These are phyloP conservation scores for Columba livia DNA, from an alignment of 2,113 vertebrate species.

Conservation along the genomic window DNA sequence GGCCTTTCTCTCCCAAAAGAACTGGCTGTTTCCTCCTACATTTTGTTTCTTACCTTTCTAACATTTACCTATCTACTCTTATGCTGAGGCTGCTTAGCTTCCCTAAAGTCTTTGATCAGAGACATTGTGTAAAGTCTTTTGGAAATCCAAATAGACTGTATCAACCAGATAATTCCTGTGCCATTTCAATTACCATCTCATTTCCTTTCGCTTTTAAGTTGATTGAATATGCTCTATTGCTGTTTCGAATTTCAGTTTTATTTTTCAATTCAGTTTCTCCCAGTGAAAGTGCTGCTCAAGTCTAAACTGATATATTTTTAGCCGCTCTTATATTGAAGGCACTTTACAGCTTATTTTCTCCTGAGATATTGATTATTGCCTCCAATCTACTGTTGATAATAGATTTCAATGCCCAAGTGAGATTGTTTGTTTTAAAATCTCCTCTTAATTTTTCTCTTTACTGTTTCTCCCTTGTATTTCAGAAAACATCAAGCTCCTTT, in stretches of 20 bases:
- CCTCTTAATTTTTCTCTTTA: not conserved
- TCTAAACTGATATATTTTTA: not conserved
- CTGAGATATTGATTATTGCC: not conserved
- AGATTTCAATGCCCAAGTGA: not conserved
- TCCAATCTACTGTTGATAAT: not conserved
- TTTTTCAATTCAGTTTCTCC: not conserved
- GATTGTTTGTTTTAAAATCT: not conserved
- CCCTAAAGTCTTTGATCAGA: not conserved
- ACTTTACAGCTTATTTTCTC: not conserved
- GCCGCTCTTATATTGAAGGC: not conserved
- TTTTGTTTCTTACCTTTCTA: not conserved
- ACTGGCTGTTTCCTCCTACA: not conserved
- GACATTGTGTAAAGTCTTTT: not conserved
- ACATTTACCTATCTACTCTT: not conserved
- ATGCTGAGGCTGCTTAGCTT: not conserved
- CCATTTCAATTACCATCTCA: slow-evolving; percentile 2
- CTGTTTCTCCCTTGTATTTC: not conserved
- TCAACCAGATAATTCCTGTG: not conserved
- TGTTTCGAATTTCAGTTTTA: not conserved
- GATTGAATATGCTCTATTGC: not conserved
- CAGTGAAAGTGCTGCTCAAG: fast-evolving
- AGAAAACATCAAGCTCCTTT: not conserved
- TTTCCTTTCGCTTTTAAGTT: slow-evolving; percentile 17
- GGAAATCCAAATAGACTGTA: not conserved
- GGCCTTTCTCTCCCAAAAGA: not conserved